These are phyloP conservation scores for Chirona hameri DNA, from an alignment of 2,888 invertebrate species.

Conservation along the genomic window DNA sequence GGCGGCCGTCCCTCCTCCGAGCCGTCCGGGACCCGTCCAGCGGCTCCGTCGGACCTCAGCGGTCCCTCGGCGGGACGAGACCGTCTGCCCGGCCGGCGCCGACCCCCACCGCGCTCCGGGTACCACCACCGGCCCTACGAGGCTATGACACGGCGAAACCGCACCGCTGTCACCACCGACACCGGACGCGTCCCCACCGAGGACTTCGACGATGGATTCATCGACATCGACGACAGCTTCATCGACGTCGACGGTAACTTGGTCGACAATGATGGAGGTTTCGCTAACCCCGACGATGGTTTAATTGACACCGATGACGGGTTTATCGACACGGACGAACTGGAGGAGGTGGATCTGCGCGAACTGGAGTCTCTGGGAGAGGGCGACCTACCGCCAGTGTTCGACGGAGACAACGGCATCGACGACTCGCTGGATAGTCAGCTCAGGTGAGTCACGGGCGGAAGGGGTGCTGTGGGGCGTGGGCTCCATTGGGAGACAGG, in stretches of 20 bases:
- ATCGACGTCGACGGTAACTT: neutral
- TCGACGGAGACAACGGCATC: constrained; percentile 23
- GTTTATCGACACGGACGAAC: neutral
- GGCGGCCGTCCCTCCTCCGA: neutral
- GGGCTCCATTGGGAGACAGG: no score
- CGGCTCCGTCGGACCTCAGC: neutral
- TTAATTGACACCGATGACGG: neutral
- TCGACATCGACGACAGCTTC: neutral
- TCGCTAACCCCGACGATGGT: neutral
- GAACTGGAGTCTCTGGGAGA: neutral
- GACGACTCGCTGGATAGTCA: neutral
- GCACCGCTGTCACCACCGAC: neutral
- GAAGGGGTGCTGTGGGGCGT: no score
- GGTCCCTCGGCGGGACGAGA: no score
- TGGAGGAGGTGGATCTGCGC: neutral
- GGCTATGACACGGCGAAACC: neutral
- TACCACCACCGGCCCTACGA: neutral
- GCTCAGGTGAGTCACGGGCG: neutral
- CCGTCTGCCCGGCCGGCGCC: neutral
- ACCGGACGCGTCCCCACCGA: neutral
- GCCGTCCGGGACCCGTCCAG: neutral
- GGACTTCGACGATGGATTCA: neutral
- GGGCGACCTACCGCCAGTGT: neutral
- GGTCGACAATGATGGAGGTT: neutral
- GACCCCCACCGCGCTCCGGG: neutral